These are phyloP conservation scores for Liodrosophila aerea DNA, from an alignment of 2,888 invertebrate species.

Conservation along the genomic window DNA sequence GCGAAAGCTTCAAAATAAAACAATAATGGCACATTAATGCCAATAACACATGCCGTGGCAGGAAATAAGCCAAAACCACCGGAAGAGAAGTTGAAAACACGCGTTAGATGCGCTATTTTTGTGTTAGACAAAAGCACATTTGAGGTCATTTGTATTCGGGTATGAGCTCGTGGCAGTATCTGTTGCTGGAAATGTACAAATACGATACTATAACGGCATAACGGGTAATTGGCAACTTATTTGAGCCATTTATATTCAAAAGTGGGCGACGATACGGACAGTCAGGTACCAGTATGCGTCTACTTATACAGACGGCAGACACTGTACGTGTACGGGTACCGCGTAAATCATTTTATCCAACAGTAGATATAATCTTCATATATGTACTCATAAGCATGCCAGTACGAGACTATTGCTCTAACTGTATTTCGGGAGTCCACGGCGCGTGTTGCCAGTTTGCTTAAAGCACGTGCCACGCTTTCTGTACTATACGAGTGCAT, in stretches of 20 bases:
- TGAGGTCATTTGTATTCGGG: conserved; percentile 44
- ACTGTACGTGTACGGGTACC: conserved; percentile 2
- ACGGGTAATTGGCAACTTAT: conserved; percentile 59
- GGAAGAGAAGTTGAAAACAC: conserved; percentile 3
- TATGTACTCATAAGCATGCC: conserved; percentile 19
- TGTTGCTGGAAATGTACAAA: conserved; percentile 26
- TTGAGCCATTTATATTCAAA: conserved; percentile 50
- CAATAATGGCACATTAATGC: conserved; percentile 19
- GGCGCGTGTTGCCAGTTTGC: conserved; percentile 20
- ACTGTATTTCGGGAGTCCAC: neutral
- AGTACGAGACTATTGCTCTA: conserved; percentile 6
- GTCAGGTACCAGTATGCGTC: conserved; percentile 8
- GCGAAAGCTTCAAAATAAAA: conserved; percentile 1
- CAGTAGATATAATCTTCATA: conserved; percentile 52
- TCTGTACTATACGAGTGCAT: conserved; percentile 18
- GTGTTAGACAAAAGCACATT: conserved; percentile 18
- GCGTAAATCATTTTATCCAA: conserved; percentile 71
- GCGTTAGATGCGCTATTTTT: conserved; percentile 8
- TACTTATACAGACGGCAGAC: neutral
- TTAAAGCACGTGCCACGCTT: conserved; percentile 37
- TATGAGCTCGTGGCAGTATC: conserved; percentile 7
- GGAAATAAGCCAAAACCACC: conserved; percentile 1
- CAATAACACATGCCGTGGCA: conserved; percentile 20
- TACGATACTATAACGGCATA: conserved; percentile 16
- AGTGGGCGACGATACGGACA: conserved; percentile 11